Evolutionary conservation across 2,797 vertebrate genomes (phyloP).

Genomic region (Falco berigora): DNA sequence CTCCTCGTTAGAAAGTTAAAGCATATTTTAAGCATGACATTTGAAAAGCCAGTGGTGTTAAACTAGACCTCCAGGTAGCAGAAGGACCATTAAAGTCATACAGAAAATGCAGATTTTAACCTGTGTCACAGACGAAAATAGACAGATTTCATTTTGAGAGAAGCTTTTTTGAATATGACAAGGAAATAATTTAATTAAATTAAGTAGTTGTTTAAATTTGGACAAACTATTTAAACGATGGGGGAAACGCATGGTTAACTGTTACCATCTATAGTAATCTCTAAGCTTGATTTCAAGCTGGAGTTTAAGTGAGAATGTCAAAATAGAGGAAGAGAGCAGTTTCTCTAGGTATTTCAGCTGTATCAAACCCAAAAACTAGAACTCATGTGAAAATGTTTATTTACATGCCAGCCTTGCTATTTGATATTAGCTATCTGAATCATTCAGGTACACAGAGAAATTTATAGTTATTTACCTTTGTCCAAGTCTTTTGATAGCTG

Average conservation of each 20-base stretch:
- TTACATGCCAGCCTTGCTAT: not conserved
- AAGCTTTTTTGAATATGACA: not conserved
- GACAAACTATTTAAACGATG: not conserved
- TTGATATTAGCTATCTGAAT: not conserved
- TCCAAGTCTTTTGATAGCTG: not conserved
- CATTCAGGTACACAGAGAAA: not conserved
- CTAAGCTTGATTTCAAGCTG: not conserved
- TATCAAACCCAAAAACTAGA: not conserved
- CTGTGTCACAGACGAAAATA: not conserved
- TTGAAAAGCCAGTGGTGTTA: not conserved
- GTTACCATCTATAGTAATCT: not conserved
- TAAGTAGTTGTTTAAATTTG: not conserved
- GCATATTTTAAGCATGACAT: not conserved
- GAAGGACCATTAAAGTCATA: not conserved
- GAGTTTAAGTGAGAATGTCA: not conserved
- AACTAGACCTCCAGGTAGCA: not conserved
- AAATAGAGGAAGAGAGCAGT: not conserved
- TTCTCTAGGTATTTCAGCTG: not conserved
- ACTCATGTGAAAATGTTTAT: not conserved
- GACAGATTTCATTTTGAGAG: not conserved
- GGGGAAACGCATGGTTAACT: not conserved
- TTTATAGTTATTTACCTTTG: not conserved
- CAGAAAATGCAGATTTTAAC: not conserved
- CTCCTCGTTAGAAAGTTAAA: not conserved
- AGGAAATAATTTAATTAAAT: not conserved